These are phyloP conservation scores for Thamnaconus septentrionalis DNA, from an alignment of 2,113 vertebrate genomes.

Conservation along the genomic window DNA sequence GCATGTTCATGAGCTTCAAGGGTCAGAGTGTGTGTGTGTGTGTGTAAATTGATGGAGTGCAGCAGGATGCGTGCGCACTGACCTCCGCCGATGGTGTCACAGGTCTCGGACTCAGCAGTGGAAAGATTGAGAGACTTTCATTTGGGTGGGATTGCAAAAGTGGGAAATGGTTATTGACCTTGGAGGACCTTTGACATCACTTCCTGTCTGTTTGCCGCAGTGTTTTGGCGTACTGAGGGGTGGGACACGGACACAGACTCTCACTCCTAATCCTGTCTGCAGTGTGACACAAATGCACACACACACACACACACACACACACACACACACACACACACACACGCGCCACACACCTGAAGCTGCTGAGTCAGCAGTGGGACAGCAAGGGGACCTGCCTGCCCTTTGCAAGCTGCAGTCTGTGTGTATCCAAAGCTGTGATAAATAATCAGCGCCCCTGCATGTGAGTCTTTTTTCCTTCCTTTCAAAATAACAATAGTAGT, in stretches of 20 bases:
- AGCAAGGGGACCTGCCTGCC: background rate
- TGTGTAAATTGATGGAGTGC: constrained; percentile 8
- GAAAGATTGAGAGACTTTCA: background rate
- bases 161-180: constrained; percentile 35
- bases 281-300: too few species aligned
- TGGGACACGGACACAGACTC: constrained; percentile 9
- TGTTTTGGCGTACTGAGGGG: constrained; percentile 24
- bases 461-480: too few species aligned
- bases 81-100: constrained; percentile 32
- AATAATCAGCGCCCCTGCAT: constrained; percentile 20
- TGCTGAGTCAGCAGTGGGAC: constrained; percentile 37
- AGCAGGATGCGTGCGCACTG: constrained; percentile 38
- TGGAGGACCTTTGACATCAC: constrained; percentile 44
- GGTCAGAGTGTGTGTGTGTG: background rate
- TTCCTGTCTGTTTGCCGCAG: constrained; percentile 50
- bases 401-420: constrained; percentile 13
- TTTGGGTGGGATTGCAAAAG: background rate
- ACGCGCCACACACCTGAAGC: background rate
- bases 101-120: constrained; percentile 3
- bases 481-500: too few species aligned
- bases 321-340: constrained; percentile 12
- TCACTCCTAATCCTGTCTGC: background rate
- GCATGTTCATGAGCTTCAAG: constrained; percentile 4
- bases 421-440: constrained; percentile 49
- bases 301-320: too few species aligned